Percentiles rank a stretch among this genome's conserved stretches.
Evolutionary conservation across 2,888 invertebrate species (phyloP).

Genomic region (Agelastica alni): DNA sequence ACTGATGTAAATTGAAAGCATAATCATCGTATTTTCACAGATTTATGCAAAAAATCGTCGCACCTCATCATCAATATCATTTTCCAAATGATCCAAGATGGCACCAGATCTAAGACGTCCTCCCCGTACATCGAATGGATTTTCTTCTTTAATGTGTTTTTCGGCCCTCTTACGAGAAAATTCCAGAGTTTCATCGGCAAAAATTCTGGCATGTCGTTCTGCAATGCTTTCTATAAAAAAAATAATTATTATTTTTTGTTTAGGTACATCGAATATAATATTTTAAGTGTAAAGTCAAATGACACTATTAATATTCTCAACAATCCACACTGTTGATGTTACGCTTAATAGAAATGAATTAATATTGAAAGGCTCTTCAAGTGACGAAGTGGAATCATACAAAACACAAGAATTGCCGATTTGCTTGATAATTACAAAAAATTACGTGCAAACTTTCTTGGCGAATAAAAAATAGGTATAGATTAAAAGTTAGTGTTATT

Average conservation of each 20-base stretch:
- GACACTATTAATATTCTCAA: too few relatives aligned
- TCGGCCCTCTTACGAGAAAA: constrained; percentile 60
- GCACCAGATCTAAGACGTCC: constrained; percentile 50
- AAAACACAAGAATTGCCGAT: too few relatives aligned
- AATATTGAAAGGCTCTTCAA: too few relatives aligned
- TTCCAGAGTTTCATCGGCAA: constrained; percentile 60
- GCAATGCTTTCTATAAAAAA: constrained; percentile 42
- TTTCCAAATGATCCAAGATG: constrained; percentile 56
- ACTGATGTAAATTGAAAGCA: constrained; percentile 12
- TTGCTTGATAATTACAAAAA: too few relatives aligned
- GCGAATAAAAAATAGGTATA: too few relatives aligned
- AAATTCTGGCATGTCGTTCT: constrained; percentile 57
- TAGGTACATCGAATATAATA: background rate
- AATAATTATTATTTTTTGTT: background rate
- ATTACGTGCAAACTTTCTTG: too few relatives aligned
- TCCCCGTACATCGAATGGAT: constrained; percentile 68
- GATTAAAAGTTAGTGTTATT: too few relatives aligned
- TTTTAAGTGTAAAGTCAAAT: too few relatives aligned
- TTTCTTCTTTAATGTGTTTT: constrained; percentile 60
- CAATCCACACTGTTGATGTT: too few relatives aligned
- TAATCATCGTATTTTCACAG: background rate
- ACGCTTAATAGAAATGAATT: too few relatives aligned
- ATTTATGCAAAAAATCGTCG: constrained; percentile 35
- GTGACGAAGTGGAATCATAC: too few relatives aligned
- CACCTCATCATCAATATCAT: constrained; percentile 59